Evolutionary conservation across 2,797 vertebrate species (phyloP).

Genomic region (Eulemur rubriventer): DNA sequence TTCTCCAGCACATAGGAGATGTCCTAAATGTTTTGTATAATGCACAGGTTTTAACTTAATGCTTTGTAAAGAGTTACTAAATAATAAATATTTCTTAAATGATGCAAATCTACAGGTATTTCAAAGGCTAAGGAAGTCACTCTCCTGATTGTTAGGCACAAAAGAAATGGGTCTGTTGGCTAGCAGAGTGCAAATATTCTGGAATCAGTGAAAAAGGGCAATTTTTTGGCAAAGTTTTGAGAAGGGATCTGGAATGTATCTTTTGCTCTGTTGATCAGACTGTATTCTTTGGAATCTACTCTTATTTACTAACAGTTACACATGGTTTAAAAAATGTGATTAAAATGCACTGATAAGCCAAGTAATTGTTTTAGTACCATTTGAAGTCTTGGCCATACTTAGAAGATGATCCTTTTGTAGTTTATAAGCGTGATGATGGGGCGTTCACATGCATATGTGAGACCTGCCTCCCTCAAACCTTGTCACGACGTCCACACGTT

Average conservation of each 20-base stretch:
- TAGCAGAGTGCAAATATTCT: not conserved
- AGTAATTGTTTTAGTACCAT: not conserved
- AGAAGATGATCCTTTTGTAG: not conserved
- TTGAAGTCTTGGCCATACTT: not conserved
- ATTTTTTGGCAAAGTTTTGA: not conserved
- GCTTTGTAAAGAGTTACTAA: slow-evolving; percentile 41
- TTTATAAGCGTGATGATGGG: not conserved
- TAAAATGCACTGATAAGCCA: not conserved
- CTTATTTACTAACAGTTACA: not conserved
- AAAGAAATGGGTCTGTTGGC: not conserved
- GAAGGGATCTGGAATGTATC: not conserved
- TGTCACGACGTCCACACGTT: not conserved
- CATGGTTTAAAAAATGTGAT: not conserved
- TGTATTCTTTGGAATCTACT: slow-evolving; percentile 25
- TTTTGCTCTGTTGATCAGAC: not conserved
- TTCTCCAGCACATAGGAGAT: not conserved
- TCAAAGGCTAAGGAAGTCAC: slow-evolving; percentile 13
- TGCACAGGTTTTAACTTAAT: not conserved
- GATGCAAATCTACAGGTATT: not conserved
- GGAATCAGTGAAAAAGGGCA: not conserved
- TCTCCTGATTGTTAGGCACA: not conserved
- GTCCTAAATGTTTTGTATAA: slow-evolving; percentile 25
- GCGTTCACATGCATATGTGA: not conserved
- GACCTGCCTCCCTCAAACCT: not conserved
- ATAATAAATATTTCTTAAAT: slow-evolving; percentile 45